Base-by-base conservation (phyloP, 2,113 vertebrate genomes). In the Petaurus breviceps region DNA sequence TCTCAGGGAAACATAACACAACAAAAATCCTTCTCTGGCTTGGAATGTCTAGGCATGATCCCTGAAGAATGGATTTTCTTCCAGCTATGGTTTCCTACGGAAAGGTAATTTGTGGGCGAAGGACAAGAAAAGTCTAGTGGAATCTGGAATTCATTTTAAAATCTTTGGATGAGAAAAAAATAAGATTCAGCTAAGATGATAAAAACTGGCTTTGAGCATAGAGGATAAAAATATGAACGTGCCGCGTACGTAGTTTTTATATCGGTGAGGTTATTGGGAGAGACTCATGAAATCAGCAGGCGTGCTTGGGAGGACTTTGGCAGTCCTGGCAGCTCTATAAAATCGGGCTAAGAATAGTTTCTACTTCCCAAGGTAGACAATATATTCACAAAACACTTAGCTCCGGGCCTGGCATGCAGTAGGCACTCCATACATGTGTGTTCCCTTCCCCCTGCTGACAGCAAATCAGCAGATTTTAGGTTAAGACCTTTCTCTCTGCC, bases 61-160 rank as follows among this genome's bases (percentile, higher is more conserved):
- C 97, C 92, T 91, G 51, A 90, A 95, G 96, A 92, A 84, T 54
- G 94, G n/a, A 89, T 51, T 91, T 96, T 90, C 96, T 97, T 97
- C 91, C 91, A 96, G 84, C 92, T 23, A 55, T 37, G n/a, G 37
- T 52, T 47, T 95, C 89, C 92, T 95, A 94, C 89, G 92, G 97
- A 97, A 96, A 92, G 49, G 89, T 95, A 96, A 97, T 97, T 96
- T 95, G 94, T 96, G 57, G 95, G 90, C 54, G 28, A 46, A 57
- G 54, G 95, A 92, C 94, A 97, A 93, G 95, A 68, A 92, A 52
- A 93, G 28, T 94, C 96, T 97, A 96, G 97, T 90, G 93, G 92
- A 97, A 95, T 97, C 96, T 97, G 97, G 68, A 97, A 90, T 90
- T 90, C 89, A 90, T 90, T 90, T 46, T n/a, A 90, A 19, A 23